Conservation (phyloP, 2,797 vertebrate genomes). For the Cuniculus paca region DNA sequence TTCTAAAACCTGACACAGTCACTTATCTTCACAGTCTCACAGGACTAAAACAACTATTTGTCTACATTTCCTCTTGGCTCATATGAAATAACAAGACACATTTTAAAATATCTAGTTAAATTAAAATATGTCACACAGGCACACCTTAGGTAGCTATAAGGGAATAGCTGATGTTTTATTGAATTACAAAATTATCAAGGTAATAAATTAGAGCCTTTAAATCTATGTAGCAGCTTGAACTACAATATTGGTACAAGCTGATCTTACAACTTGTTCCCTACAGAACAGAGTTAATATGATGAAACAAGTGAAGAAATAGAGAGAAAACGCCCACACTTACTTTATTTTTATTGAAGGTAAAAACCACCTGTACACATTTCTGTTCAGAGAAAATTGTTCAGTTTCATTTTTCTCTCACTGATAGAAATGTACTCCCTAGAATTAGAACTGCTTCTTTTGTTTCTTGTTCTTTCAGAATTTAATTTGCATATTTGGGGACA, state of each 20-base stretch:
- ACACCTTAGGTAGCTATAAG: background rate
- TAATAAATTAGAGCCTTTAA: slow-evolving; percentile 80
- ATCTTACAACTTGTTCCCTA: slow-evolving; percentile 77
- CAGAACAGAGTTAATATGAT: slow-evolving; percentile 76
- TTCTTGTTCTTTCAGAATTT: slow-evolving; percentile 62
- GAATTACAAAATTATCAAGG: slow-evolving; percentile 62
- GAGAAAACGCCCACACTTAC: slow-evolving; percentile 66
- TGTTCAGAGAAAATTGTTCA: slow-evolving; percentile 73
- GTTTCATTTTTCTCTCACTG: slow-evolving; percentile 71
- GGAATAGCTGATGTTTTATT: background rate
- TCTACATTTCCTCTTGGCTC: background rate
- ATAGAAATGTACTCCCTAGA: slow-evolving; percentile 64
- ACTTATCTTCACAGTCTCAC: background rate
- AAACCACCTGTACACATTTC: slow-evolving; percentile 76
- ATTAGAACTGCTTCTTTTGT: slow-evolving; percentile 56
- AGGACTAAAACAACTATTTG: background rate
- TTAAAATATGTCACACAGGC: slow-evolving; percentile 35
- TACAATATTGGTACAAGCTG: slow-evolving; percentile 81
- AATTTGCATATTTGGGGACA: slow-evolving; percentile 72
- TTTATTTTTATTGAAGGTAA: slow-evolving; percentile 75
- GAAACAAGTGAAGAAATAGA: slow-evolving; percentile 64
- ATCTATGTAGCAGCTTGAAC: slow-evolving; percentile 67
- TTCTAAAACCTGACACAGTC: background rate
- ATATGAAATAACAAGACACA: background rate
- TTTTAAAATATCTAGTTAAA: slow-evolving; percentile 29